Evolutionary conservation across 2,113 vertebrate species (phyloP), one percentile per base, ranked within the genome.

Genomic region (Proterorhinus semilunaris): DNA sequence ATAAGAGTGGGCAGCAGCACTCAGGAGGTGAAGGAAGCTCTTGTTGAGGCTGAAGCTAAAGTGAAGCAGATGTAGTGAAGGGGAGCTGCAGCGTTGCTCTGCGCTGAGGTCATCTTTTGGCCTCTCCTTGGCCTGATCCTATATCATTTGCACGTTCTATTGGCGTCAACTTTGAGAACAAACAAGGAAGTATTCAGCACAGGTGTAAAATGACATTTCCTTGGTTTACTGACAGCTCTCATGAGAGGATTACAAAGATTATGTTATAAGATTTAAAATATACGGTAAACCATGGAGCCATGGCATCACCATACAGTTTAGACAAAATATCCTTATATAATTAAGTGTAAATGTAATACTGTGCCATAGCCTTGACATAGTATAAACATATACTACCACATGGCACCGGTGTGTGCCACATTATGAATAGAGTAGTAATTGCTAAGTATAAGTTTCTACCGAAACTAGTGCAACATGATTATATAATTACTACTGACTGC

Each of bases 41-140:
- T 86, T 82, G 84, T 85, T 89, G 87, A 90, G 87, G 79, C 71
- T 87, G 68, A 51, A 79, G 75, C 86, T 91, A 93, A 92, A 92
- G 84, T 84, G 84, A 91, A 91, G 83, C 92, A 93, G 91, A 93
- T 93, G 92, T 91, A 75, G 75, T 68, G 76, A 82, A 87, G 68
- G 83, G 86, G 88, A 84, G 77, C 71, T 59, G 72, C 76, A 62
- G 90, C 85, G 65, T 90, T 83, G 75, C 89, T 91, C 62, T 52
- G 76, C 57, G 47, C 84, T 91, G 87, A 93, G 84, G 76, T 92
- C 72, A 91, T 83, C 82, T 67, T 68, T 55, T 75, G 59, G 79
- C 72, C 83, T 72, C 65, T 74, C 82, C 85, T 83, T 80, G 69
- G 69, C 57, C 21, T 42, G 43, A 70, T 62, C 53, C 64, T 72